Evolutionary conservation across 2,888 invertebrate genomes (phyloP).

Genomic region (Unio delphinus): DNA sequence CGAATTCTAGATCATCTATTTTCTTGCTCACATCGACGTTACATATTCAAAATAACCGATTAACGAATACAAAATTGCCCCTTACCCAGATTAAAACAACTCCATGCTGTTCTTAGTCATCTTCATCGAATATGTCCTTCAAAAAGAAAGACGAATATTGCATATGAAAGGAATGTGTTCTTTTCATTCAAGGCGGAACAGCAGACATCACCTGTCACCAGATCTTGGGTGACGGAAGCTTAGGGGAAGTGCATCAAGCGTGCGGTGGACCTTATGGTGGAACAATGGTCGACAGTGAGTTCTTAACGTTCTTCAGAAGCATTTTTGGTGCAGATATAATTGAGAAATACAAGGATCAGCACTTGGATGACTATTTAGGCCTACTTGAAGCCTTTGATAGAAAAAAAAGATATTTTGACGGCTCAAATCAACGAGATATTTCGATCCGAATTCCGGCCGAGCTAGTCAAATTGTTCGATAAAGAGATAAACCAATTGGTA

Average conservation of each 20-base stretch:
- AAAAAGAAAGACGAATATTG: too few relatives aligned
- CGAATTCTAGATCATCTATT: too few relatives aligned
- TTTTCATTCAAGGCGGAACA: conserved; percentile 2
- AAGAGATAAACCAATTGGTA: background rate
- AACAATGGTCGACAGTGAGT: conserved; percentile 1
- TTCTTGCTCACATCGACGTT: too few relatives aligned
- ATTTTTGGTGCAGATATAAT: conserved; percentile 2
- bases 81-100: too few relatives aligned
- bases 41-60: too few relatives aligned
- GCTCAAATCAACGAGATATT: background rate
- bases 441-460: background rate
- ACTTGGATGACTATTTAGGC: background rate
- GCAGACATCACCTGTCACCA: background rate
- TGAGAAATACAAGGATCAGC: background rate
- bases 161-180: too few relatives aligned
- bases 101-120: too few relatives aligned
- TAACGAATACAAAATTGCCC: too few relatives aligned
- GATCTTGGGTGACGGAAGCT: background rate
- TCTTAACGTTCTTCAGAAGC: background rate
- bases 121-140: too few relatives aligned
- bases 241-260: background rate
- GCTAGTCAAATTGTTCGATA: background rate
- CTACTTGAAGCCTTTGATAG: background rate
- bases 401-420: background rate
- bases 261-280: conserved; percentile 2